Base-by-base conservation (phyloP, 2,113 vertebrate species). In the Grus americana region DNA sequence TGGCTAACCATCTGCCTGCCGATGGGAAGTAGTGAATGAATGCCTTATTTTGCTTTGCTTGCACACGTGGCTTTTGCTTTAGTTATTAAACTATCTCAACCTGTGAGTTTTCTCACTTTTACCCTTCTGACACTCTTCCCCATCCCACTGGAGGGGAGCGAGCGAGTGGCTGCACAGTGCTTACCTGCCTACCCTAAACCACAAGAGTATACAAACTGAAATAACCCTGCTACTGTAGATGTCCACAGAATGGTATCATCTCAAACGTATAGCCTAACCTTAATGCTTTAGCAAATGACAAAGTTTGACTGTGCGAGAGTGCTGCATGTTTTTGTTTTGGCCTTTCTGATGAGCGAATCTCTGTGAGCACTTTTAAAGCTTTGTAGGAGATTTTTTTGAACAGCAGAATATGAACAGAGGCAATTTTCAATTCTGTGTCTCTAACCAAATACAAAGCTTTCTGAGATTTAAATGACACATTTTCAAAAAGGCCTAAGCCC, bases 361-460 rank as follows among this genome's bases (percentile, higher is more conserved):
- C 76, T 95, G 50, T 59, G 47, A 92, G 27, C 75, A 61, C 29
- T 89, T 87, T 26, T 61, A 95, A 90, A 96, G 78, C 93, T 92
- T 86, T 90, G 88, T 83, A 79, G 40, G 20, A 44, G 47, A 30
- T 44, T 58, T 34, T 91, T 93, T 89, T 84, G 17, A 95, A 92
- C 57, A 72, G 78, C 61, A 74, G 71, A 91, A 91, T 86, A 72
- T 8, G 59, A 96, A 95, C 78, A 89, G 65, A 93, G n/a, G 81
- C 74, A 66, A 92, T 95, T 95, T 96, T 94, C 42, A 95, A 50
- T 94, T 93, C 81, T 66, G 44, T 70, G 61, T 87, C 94, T 95
- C 78, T 92, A 91, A 82, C 52, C 63, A 96, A 95, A 96, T 49
- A 92, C 88, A 97, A 95, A 97, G 94, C 79, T 90, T 90, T 88